phyloP scores from a whole-genome alignment of 2,113 vertebrate species.

The Cyanocitta stelleri region DNA sequence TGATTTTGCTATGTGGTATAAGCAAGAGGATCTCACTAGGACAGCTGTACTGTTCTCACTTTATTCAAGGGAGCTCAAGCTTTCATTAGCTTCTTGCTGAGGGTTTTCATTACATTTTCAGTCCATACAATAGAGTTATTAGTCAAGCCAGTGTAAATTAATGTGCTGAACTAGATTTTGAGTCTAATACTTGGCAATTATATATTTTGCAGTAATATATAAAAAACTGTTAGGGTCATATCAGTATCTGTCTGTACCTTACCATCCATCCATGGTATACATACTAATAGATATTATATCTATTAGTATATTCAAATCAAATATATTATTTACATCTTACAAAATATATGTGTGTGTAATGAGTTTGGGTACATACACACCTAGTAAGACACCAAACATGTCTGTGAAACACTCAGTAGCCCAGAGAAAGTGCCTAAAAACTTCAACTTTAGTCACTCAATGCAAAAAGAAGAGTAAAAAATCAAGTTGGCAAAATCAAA shows the following conservation, averaged over 20 bases:
- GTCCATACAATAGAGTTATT: not conserved
- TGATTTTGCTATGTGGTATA: not conserved
- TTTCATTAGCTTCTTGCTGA: slow-evolving; percentile 36
- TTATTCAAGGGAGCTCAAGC: not conserved
- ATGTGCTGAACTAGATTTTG: not conserved
- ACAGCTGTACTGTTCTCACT: not conserved
- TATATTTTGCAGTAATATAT: not conserved
- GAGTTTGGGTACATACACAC: not conserved
- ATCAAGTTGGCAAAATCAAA: not conserved
- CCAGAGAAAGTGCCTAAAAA: not conserved
- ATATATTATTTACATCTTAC: not conserved
- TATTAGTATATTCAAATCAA: not conserved
- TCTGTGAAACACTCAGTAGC: not conserved
- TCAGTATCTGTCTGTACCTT: not conserved
- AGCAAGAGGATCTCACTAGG: not conserved
- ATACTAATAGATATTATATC: not conserved
- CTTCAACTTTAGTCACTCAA: not conserved
- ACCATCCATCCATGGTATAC: too few species aligned
- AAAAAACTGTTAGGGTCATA: not conserved
- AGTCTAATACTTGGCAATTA: not conserved
- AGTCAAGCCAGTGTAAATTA: not conserved
- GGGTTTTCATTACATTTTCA: slow-evolving; percentile 12
- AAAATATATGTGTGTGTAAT: not conserved
- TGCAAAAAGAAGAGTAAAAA: not conserved
- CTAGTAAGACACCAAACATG: not conserved